Evolutionary conservation across 2,113 vertebrate species (phyloP), one percentile per base, ranked within the genome.

Genomic region (Lota lota): DNA sequence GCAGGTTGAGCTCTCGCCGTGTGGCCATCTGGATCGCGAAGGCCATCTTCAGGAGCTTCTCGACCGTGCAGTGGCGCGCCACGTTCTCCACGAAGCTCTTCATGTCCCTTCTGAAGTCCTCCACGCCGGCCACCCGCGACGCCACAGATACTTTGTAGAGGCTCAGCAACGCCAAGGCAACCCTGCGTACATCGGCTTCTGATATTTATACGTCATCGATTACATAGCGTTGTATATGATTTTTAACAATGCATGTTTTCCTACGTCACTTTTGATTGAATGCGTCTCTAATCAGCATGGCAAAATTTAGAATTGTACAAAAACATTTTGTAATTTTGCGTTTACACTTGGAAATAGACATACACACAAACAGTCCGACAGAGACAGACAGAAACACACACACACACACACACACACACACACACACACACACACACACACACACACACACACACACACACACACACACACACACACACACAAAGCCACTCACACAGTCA

Each of bases 21-120:
- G 92, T 94, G 63, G 94, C 93, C 12, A 95, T 91, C 0, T 92
- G 85, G 72, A 95, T 93, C 75, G 79, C 82, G 59, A 95, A 95
- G 19, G 94, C 94, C 75, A 74, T 91, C 70, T 94, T 89, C 36
- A 96, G 88, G 50, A 95, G 93, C 5, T 88, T 91, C 51, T 95
- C 90, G 0, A 67, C 80, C 0, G 76, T 79, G 17, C 92, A 73
- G 11, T 95, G 91, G 59, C 89, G 75, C 22, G 76, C 71, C 19
- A 95, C 87, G 57, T 89, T 94, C 80, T 92, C 78, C 63, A 89
- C 66, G 1, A 96, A 96, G 3, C 86, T 80, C 72, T 91, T 93
- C 82, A 96, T 92, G 7, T 95, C 92, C 0, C 84, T 88, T 61
- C 88, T 88, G 78, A 94, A 73, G 70, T 95, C 90, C 0, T 88